Evolutionary conservation across 2,888 invertebrate species (phyloP).

Genomic region (Athalia circularis): DNA sequence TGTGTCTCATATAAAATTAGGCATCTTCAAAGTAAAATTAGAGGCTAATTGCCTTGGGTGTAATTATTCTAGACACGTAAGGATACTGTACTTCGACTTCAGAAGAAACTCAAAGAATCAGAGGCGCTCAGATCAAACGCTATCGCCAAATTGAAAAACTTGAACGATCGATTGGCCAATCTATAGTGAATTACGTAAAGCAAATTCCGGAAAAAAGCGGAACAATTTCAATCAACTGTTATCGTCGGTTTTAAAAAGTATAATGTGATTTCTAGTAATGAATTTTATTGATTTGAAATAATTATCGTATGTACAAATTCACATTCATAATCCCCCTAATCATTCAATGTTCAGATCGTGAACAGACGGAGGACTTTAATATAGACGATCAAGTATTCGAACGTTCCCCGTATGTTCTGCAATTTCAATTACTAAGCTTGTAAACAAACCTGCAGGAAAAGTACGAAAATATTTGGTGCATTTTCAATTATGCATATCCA

Average conservation of each 20-base stretch:
- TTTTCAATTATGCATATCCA: background rate
- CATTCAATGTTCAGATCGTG: background rate
- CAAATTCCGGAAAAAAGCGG: background rate
- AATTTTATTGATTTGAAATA: background rate
- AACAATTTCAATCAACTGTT: background rate
- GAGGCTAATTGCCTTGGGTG: background rate
- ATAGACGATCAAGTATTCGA: background rate
- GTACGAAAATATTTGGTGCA: background rate
- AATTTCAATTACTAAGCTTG: too few relatives aligned
- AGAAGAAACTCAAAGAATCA: conserved; percentile 17
- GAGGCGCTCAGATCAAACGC: conserved; percentile 9
- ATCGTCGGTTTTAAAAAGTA: background rate
- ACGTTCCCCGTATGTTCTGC: too few relatives aligned
- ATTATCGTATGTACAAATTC: conserved; percentile 21
- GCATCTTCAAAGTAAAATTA: background rate
- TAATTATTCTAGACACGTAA: conserved; percentile 3
- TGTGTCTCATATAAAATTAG: background rate
- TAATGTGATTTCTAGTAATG: background rate
- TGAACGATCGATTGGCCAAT: background rate
- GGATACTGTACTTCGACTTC: background rate
- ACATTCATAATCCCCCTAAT: conserved; percentile 16
- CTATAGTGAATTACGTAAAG: background rate
- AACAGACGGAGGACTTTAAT: background rate
- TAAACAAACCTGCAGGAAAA: too few relatives aligned
- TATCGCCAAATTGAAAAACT: conserved; percentile 10